phyloP scores from a whole-genome alignment of 2,797 vertebrate genomes.

The Malurus splendens region DNA sequence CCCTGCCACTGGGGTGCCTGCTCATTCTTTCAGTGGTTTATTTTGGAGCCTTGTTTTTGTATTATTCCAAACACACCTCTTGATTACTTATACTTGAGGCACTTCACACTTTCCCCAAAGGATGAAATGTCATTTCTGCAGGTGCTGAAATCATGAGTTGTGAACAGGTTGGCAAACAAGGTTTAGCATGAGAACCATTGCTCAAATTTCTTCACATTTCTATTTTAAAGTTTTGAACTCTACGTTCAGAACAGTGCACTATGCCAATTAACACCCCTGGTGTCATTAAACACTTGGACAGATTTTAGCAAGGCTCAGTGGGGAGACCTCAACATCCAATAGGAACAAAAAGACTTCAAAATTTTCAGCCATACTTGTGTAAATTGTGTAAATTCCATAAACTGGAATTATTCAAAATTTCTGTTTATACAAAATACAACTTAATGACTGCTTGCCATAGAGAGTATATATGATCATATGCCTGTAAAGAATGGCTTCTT shows the following conservation, averaged over 20 bases:
- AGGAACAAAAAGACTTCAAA: not conserved
- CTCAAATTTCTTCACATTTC: not conserved
- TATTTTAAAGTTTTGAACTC: not conserved
- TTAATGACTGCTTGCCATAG: not conserved
- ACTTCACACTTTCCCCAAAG: not conserved
- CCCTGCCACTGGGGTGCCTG: rapidly evolving
- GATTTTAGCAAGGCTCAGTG: not conserved
- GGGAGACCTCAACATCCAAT: not conserved
- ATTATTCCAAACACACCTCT: not conserved
- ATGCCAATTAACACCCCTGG: not conserved
- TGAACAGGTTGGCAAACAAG: not conserved
- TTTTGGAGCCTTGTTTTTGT: not conserved
- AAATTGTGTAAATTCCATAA: not conserved
- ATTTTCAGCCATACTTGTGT: not conserved
- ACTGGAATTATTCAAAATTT: not conserved
- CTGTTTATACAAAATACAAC: not conserved
- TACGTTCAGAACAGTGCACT: not conserved
- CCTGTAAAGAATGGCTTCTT: not conserved
- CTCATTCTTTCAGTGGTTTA: not conserved
- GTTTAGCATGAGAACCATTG: not conserved
- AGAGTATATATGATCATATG: not conserved
- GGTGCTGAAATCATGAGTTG: not conserved
- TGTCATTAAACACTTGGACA: not conserved
- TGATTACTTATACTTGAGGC: not conserved
- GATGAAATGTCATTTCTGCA: not conserved